These are phyloP conservation scores for Spinus pinus DNA, from an alignment of 2,797 vertebrate genomes.

Conservation along the genomic window DNA sequence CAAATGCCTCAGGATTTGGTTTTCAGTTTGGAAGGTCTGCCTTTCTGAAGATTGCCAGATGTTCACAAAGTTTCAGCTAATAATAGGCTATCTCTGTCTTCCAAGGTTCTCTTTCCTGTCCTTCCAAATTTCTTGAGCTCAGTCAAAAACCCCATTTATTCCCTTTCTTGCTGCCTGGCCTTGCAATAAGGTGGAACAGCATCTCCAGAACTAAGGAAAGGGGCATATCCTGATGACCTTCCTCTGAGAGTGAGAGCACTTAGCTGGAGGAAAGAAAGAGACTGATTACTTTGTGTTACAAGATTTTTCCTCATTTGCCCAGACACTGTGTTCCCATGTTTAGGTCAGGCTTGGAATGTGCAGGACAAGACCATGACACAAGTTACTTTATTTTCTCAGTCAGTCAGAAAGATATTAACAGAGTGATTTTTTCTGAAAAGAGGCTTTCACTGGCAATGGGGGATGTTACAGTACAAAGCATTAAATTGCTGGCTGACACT, in stretches of 20 bases:
- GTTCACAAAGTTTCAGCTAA: conserved; percentile 7
- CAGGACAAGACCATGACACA: neutral
- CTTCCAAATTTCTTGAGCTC: neutral
- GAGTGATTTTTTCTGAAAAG: conserved; percentile 21
- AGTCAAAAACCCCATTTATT: neutral
- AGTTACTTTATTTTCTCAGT: conserved; percentile 18
- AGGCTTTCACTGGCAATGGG: conserved; percentile 12
- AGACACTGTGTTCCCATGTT: accelerated
- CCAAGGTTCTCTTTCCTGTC: neutral
- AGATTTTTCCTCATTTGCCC: neutral
- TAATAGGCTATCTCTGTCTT: neutral
- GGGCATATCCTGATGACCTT: neutral
- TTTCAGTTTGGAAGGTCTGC: neutral
- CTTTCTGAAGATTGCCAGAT: neutral
- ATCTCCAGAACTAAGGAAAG: neutral
- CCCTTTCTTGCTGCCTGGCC: neutral
- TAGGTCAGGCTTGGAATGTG: neutral
- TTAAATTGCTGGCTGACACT: neutral
- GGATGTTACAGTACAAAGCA: conserved; percentile 19
- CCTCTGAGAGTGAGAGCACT: neutral
- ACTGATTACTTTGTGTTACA: neutral
- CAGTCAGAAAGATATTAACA: conserved; percentile 14
- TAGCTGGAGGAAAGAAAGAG: neutral
- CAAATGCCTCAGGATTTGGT: neutral
- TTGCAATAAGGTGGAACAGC: neutral